phyloP scores from a whole-genome alignment of 1,140 invertebrate species.

The Drosophila malerkotliana region DNA sequence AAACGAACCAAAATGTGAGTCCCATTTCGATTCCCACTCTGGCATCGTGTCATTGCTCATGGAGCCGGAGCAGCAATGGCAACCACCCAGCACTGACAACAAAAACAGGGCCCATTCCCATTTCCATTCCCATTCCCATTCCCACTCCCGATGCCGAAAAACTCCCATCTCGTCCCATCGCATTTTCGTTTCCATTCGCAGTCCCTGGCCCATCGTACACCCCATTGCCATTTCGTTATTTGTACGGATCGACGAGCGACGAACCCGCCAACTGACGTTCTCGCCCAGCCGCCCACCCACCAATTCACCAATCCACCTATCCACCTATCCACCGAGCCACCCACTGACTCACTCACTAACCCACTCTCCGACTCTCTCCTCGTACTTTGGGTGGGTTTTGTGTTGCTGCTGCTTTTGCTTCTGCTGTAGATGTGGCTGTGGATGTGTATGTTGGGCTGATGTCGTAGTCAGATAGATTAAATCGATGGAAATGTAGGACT shows the following conservation, averaged over 20 bases:
- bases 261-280: slow-evolving; percentile 24
- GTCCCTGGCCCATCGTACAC: slow-evolving; percentile 50
- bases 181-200: slow-evolving; percentile 34
- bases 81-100: slow-evolving; percentile 6
- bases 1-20: slow-evolving; percentile 31
- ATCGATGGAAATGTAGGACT: slow-evolving; percentile 82
- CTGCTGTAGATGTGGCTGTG: slow-evolving; percentile 8
- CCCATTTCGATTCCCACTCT: slow-evolving; percentile 42
- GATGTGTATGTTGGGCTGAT: slow-evolving; percentile 71
- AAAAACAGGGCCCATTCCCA: slow-evolving; percentile 34
- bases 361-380: slow-evolving; percentile 40
- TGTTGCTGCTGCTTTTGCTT: slow-evolving; percentile 24
- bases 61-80: slow-evolving; percentile 27
- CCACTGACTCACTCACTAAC: slow-evolving; percentile 43
- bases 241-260: slow-evolving; percentile 63
- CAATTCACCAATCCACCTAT: slow-evolving; percentile 5
- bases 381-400: slow-evolving; percentile 73
- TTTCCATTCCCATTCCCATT: slow-evolving; percentile 7
- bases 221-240: slow-evolving; percentile 80
- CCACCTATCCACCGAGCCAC: slow-evolving; percentile 19
- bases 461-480: slow-evolving; percentile 82
- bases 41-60: slow-evolving; percentile 66
- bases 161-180: slow-evolving; percentile 20
- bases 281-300: slow-evolving; percentile 9
- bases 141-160: not conserved